Evolutionary conservation across 2,888 invertebrate genomes (phyloP), one percentile per base, ranked within the genome.

Genomic region (Sympetrum striolatum): DNA sequence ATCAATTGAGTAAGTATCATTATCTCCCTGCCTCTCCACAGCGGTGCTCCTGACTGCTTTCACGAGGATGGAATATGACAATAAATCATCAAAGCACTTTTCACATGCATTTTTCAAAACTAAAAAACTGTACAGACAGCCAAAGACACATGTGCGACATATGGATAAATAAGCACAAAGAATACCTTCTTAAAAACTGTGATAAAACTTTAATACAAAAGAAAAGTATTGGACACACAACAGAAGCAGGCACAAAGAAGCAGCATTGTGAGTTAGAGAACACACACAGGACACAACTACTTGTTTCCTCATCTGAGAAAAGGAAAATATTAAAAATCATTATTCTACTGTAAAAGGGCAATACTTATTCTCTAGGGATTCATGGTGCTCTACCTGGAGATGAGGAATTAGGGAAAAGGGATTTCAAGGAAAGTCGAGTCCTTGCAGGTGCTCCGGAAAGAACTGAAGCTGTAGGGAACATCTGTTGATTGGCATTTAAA

Each of bases 231-330:
- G 14, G 31, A 86, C 86, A 86, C 86, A 82, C 35, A 82, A 82
- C 82, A 82, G 44, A 86, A 86, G 86, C 86, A 37, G 37, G 37
- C 60, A 37, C 53, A 60, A 22, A 58, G 53, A 86, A 86, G 86
- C 86, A 86, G 60, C 31, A 6, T 48, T 53, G 58, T 35, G 60
- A n/a, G 58, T 35, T 58, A 60, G 60, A 86, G 86, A 86, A 86
- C 86, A 86, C 86, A 86, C 37, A 82, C 58, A 82, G 86, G 86
- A 86, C 64, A 86, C 39, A 64, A 86, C 64, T 86, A 64, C 86
- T n/a, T n/a, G 53, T 82, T 86, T 35, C 86, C 58, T 86, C 37
- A 31, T 73, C 60, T 37, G 60, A 37, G 60, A 60, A 48, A 37
- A 86, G 35, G 35, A 39, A 39, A 39, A 86, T 39, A 80, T 37